Evolutionary conservation across 2,113 vertebrate genomes (phyloP), one percentile per base, ranked within the genome.

Genomic region (Pao palembangensis): DNA sequence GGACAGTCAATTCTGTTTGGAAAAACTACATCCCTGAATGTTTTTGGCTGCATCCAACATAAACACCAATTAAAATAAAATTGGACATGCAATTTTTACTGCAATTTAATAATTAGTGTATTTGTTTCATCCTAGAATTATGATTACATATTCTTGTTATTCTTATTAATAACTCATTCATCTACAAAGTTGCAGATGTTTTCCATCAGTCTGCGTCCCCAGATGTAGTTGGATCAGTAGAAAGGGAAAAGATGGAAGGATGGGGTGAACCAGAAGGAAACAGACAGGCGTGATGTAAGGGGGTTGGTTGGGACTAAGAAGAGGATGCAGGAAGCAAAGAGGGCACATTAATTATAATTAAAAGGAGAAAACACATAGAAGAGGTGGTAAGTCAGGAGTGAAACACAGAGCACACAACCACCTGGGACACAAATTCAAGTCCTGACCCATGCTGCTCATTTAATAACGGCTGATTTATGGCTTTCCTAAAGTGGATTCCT

Each of bases 391-490:
- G 58, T 72, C 53, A 54, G 69, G 54, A 79, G 63, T 65, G 62
- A 71, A 52, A 48, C 49, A 19, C 50, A 8, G 65, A 69, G 76
- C 81, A 74, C 61, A 67, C 71, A 79, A 63, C 74, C 84, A 79
- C 76, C 67, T 87, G 73, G 78, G 75, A 72, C 67, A 75, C 61
- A 76, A 80, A 75, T 3, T 49, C 69, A 80, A 67, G 57, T 54
- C 76, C 42, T 76, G 62, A 79, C 55, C 13, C 28, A 64, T 34
- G n/a, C 63, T 69, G 58, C 75, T 73, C 61, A 67, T 78, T 78
- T 75, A 80, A 75, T 76, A 76, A 69, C 49, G 43, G 28, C 59
- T 88, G 79, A 89, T 88, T 86, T 87, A 81, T 83, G 78, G 78
- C 57, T 64, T 76, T 72, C 48, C 70, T 54, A 56, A 65, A 84